Evolutionary conservation across 2,888 invertebrate genomes (phyloP), one percentile per base, ranked within the genome.

Genomic region (Caenorhabditis macrosperma): DNA sequence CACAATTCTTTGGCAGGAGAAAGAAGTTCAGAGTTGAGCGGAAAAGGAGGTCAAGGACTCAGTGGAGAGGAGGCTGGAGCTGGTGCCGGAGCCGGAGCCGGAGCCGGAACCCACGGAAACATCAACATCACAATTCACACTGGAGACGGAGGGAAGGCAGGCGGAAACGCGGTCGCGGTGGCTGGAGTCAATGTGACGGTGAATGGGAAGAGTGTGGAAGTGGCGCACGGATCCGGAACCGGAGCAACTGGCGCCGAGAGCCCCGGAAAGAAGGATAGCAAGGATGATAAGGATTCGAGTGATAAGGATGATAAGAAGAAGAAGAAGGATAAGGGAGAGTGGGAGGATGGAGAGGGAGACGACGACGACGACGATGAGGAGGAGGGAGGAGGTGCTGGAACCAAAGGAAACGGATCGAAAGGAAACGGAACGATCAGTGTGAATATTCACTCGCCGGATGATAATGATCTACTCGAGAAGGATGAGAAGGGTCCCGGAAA

Each of bases 41-140:
- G n/a, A n/a, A 41, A 54, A 2, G 61, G 52, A 12, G 63, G 35
- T 10, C 9, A 15, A 28, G 64, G 61, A 26, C 38, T 26, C 3
- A 20, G 20, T 17, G 75, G 76, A 17, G 26, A 57, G 22, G 44
- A 33, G 10, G 26, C 30, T 20, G 76, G 77, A n/a, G 35, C 68
- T 5, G 76, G 75, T 26, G 63, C 67, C 24, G 76, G 57, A 30
- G 38, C 69, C 5, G 35, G 41, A 54, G 35, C 48, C n/a, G 71
- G 74, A 60, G 38, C 68, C n/a, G 55, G 61, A 4, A 35, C 46
- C 2, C 64, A 67, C 52, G 81, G 81, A 30, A 81, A 78, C 57
- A 82, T 84, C 55, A 82, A 84, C 24, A 81, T 84, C 15, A 78
- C 59, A 0, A 75, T 82, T 10, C 81, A 82, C 20, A 84, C 82